These are phyloP conservation scores for Drosophila multiciliata DNA, from an alignment of 2,888 invertebrate genomes.

Conservation along the genomic window DNA sequence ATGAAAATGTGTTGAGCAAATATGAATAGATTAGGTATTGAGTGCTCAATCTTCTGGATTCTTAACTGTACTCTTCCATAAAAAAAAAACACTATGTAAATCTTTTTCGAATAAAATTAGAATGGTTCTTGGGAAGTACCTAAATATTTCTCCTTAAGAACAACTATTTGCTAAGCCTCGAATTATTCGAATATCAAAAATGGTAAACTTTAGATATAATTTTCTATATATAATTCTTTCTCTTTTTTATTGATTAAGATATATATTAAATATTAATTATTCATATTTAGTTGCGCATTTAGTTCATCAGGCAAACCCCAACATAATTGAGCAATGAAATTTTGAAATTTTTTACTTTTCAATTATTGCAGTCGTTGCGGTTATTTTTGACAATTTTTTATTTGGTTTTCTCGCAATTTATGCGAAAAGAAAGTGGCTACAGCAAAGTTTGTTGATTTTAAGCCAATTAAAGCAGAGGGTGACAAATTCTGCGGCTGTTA, in stretches of 20 bases:
- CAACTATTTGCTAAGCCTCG: not conserved
- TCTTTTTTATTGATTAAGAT: not conserved
- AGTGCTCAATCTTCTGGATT: not conserved
- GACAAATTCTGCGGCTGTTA: constrained; percentile 56
- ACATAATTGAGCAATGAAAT: not conserved
- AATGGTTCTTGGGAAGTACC: not conserved
- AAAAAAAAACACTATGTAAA: not conserved
- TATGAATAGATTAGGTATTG: constrained; percentile 9
- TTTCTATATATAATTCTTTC: not conserved
- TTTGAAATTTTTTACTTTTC: constrained; percentile 3
- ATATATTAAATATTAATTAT: not conserved
- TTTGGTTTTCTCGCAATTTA: constrained; percentile 18
- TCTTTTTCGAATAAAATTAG: not conserved
- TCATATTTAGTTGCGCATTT: not conserved
- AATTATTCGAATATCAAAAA: not conserved
- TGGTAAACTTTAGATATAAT: not conserved
- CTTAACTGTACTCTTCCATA: constrained; percentile 15
- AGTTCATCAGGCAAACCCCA: not conserved
- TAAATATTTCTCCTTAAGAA: not conserved
- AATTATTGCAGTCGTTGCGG: constrained; percentile 4
- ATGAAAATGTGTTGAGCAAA: constrained; percentile 27
- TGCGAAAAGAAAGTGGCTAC: constrained; percentile 47
- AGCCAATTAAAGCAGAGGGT: constrained; percentile 57
- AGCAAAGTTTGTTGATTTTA: constrained; percentile 53
- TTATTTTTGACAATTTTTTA: constrained; percentile 19